These are phyloP conservation scores for Mylabris sibirica DNA, from an alignment of 2,888 invertebrate species.

Conservation along the genomic window DNA sequence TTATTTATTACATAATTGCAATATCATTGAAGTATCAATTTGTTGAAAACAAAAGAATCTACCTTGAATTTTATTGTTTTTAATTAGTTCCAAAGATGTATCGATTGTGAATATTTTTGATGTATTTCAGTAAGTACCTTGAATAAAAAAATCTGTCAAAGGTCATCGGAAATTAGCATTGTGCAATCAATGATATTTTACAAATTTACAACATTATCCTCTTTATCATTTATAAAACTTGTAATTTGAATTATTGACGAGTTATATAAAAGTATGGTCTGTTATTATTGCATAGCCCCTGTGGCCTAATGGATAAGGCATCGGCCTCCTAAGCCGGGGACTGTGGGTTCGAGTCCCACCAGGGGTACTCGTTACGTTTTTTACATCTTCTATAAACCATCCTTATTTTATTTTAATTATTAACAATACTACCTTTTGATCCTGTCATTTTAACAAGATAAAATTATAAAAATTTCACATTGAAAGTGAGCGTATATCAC, in stretches of 20 bases:
- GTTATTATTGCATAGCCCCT: constrained; percentile 66
- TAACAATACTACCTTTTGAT: no score
- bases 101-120: not conserved
- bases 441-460: no score
- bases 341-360: constrained; percentile 88
- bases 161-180: constrained; percentile 4
- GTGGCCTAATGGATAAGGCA: constrained; percentile 87
- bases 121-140: not conserved
- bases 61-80: not conserved
- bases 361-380: constrained; percentile 69
- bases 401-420: no score
- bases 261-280: not conserved
- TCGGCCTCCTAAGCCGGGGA: constrained; percentile 87
- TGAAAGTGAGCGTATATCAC: no score
- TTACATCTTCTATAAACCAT: no score
- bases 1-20: not conserved
- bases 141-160: not conserved
- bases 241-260: not conserved
- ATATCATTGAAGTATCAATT: not conserved
- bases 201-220: not conserved
- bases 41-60: not conserved
- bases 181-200: constrained; percentile 1
- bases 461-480: no score
- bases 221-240: not conserved
- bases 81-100: no score